These are phyloP conservation scores for Sinocyclocheilus anshuiensis DNA, from an alignment of 2,113 vertebrate genomes.

Conservation along the genomic window DNA sequence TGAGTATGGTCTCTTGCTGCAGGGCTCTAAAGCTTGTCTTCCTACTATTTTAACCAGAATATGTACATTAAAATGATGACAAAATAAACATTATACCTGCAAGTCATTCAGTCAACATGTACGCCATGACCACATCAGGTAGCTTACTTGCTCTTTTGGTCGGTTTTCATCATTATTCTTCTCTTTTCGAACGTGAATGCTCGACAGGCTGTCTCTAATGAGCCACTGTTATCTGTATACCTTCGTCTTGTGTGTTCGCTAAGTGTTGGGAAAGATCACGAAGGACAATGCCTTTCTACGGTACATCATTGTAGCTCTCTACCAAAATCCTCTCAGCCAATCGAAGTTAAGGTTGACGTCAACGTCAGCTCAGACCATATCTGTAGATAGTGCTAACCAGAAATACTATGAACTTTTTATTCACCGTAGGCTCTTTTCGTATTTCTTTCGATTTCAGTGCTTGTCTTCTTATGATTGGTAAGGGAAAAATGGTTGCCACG, in stretches of 20 bases:
- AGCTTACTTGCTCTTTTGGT: slow-evolving; percentile 65
- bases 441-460: slow-evolving; percentile 69
- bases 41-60: slow-evolving; percentile 83
- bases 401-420: slow-evolving; percentile 65
- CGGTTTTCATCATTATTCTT: slow-evolving; percentile 54
- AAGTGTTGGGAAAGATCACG: slow-evolving; percentile 70
- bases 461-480: slow-evolving; percentile 79
- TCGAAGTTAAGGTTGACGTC: slow-evolving; percentile 79
- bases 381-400: slow-evolving; percentile 82
- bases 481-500: slow-evolving; percentile 76
- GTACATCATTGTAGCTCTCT: slow-evolving; percentile 82
- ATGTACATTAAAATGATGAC: slow-evolving; percentile 69
- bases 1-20: slow-evolving; percentile 74
- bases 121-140: slow-evolving; percentile 69
- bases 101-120: slow-evolving; percentile 66
- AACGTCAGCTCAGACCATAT: slow-evolving; percentile 77
- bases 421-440: slow-evolving; percentile 52
- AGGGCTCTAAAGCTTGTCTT: slow-evolving; percentile 97
- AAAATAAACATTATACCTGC: slow-evolving; percentile 60
- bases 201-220: slow-evolving; percentile 64
- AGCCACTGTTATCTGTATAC: slow-evolving; percentile 70
- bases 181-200: slow-evolving; percentile 68
- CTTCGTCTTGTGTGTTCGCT: slow-evolving; percentile 42
- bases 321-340: slow-evolving; percentile 81
- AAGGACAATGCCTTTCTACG: slow-evolving; percentile 83